Evolutionary conservation across 2,797 vertebrate genomes (phyloP).

Genomic region (Cirrhinus mrigala): DNA sequence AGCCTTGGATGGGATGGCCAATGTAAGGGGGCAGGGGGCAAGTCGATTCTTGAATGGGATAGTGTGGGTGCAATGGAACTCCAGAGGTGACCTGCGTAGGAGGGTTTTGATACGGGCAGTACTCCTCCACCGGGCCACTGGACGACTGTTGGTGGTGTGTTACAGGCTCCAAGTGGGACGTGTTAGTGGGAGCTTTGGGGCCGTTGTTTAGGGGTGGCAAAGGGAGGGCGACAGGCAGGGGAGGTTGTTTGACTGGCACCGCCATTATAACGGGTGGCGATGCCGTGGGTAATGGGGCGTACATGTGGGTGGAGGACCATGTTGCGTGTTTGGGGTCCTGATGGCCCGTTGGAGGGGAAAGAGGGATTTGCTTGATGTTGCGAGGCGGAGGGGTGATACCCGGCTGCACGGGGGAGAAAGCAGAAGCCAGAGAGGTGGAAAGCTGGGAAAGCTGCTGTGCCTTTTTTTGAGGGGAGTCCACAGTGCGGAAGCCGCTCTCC

Average conservation of each 20-base stretch:
- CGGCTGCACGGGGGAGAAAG: constrained; percentile 83
- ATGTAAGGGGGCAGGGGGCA: constrained; percentile 74
- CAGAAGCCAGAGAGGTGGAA: constrained; percentile 80
- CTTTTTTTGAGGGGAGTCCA: constrained; percentile 73
- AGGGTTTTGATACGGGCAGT: constrained; percentile 71
- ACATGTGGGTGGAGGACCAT: constrained; percentile 82
- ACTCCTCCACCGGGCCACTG: constrained; percentile 76
- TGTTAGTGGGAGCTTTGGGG: constrained; percentile 72
- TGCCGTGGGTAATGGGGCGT: constrained; percentile 75
- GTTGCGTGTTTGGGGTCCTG: constrained; percentile 76
- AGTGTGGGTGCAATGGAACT: constrained; percentile 54
- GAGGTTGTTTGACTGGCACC: constrained; percentile 75
- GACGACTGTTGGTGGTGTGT: constrained; percentile 66
- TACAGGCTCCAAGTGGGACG: constrained; percentile 66
- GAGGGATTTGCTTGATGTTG: constrained; percentile 83
- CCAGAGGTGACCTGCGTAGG: constrained; percentile 19
- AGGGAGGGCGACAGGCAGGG: constrained; percentile 80
- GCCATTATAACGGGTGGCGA: constrained; percentile 78
- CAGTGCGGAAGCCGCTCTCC: constrained; percentile 60
- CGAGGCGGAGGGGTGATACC: constrained; percentile 73
- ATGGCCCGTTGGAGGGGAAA: constrained; percentile 80
- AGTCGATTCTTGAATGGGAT: constrained; percentile 62
- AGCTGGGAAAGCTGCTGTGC: constrained; percentile 81
- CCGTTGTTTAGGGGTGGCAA: constrained; percentile 73
- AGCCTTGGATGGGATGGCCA: constrained; percentile 73